A percentile compares a stretch with the other conserved stretches of the same genome.
Conservation (phyloP, 2,888 invertebrate species). For the Lithophane leautieri region DNA sequence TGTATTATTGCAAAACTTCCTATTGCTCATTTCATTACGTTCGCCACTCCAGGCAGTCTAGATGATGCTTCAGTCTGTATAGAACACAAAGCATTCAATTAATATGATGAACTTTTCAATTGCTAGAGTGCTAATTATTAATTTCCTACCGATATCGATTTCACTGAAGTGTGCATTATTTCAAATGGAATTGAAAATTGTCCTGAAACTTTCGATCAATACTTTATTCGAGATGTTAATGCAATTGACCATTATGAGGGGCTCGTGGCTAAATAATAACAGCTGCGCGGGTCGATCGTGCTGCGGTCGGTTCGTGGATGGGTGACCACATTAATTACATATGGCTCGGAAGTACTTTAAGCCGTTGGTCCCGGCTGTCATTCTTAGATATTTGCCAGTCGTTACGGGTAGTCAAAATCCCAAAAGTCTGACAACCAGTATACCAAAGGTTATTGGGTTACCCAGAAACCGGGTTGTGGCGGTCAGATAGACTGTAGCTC, state of each 20-base stretch:
- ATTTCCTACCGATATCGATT: background rate
- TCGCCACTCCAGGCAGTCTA: background rate
- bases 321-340: no score
- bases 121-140: background rate
- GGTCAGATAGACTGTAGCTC: no score
- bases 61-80: background rate
- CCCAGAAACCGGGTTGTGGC: background rate
- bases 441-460: no score
- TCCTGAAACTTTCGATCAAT: background rate
- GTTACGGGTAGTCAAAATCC: background rate
- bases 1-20: constrained; percentile 20
- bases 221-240: background rate
- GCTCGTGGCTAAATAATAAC: background rate
- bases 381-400: background rate
- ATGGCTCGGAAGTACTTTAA: no score
- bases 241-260: background rate
- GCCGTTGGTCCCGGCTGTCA: no score
- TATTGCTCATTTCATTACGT: constrained; percentile 32
- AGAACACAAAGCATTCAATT: constrained; percentile 9
- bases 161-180: background rate
- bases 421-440: background rate
- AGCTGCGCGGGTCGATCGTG: background rate
- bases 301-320: no score
- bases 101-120: constrained; percentile 3
- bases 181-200: background rate